Evolutionary conservation across 2,888 invertebrate species (phyloP).

Genomic region (Eledona agricola): DNA sequence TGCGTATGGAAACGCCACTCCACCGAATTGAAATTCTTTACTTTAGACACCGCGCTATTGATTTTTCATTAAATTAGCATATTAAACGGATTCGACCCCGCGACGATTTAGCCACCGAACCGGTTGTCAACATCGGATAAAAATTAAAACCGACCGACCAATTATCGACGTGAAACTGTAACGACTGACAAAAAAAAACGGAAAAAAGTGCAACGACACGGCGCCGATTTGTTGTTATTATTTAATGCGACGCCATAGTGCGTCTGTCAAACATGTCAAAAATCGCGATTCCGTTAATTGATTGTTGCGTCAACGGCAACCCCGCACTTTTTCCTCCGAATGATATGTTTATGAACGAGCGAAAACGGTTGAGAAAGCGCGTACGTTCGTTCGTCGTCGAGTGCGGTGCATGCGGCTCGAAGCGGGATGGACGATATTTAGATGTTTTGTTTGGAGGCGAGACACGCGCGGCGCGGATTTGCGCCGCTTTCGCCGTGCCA

Average conservation of each 20-base stretch:
- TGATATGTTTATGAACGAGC: slow-evolving; percentile 44
- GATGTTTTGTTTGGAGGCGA: slow-evolving; percentile 39
- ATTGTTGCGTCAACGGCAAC: slow-evolving; percentile 9
- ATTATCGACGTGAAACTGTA: neutral
- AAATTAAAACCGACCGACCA: neutral
- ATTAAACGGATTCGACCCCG: slow-evolving; percentile 23
- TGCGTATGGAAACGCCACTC: slow-evolving; percentile 1
- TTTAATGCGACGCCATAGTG: too few relatives aligned
- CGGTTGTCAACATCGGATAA: slow-evolving; percentile 1
- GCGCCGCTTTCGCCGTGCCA: neutral
- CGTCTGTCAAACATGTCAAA: too few relatives aligned
- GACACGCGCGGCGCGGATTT: slow-evolving; percentile 37
- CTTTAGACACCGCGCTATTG: slow-evolving; percentile 29
- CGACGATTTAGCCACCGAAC: slow-evolving; percentile 11
- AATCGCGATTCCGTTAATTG: slow-evolving; percentile 1
- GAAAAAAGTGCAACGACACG: neutral
- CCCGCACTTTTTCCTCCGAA: slow-evolving; percentile 33
- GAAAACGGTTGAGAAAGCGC: slow-evolving; percentile 21
- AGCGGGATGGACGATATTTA: slow-evolving; percentile 40
- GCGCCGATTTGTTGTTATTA: too few relatives aligned
- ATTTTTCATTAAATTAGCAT: slow-evolving; percentile 35
- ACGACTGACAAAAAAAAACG: slow-evolving; percentile 4
- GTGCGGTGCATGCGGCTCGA: slow-evolving; percentile 24
- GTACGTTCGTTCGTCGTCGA: slow-evolving; percentile 5
- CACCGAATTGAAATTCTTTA: slow-evolving; percentile 14